Percentiles rank a stretch among this genome's conserved stretches.
Conservation (phyloP, 2,888 invertebrate genomes). For the Tipula unca region DNA sequence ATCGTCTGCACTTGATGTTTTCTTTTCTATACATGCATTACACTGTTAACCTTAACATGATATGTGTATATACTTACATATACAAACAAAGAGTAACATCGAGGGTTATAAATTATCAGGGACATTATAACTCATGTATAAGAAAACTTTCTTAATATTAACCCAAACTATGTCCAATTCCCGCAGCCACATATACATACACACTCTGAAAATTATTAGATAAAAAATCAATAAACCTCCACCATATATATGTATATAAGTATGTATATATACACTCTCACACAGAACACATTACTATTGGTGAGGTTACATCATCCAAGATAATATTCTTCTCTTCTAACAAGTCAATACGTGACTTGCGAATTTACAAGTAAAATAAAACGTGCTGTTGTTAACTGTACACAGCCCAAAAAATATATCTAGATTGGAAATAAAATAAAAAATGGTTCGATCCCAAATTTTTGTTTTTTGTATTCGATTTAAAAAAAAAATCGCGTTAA, state of each 20-base stretch:
- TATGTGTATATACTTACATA: background rate
- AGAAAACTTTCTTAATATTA: background rate
- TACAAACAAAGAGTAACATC: background rate
- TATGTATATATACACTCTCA: no score
- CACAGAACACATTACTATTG: background rate
- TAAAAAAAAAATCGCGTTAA: background rate
- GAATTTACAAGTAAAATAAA: background rate
- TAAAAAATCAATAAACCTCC: constrained; percentile 4
- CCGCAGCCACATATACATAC: background rate
- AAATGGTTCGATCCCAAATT: background rate
- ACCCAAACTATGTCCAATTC: background rate
- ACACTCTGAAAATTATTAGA: background rate
- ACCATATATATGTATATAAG: background rate
- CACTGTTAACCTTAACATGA: no score
- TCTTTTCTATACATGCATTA: background rate
- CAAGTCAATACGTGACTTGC: background rate
- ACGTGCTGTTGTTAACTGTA: background rate
- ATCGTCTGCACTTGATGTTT: background rate
- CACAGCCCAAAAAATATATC: background rate
- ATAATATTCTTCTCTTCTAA: background rate
- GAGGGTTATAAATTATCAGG: background rate
- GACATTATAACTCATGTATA: background rate
- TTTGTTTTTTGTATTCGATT: background rate
- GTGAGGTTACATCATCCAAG: background rate
- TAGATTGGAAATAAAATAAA: background rate